A percentile compares a stretch with the other conserved stretches of the same genome.
These are phyloP conservation scores for Lepus europaeus DNA, from an alignment of 2,113 vertebrate genomes.

Conservation along the genomic window DNA sequence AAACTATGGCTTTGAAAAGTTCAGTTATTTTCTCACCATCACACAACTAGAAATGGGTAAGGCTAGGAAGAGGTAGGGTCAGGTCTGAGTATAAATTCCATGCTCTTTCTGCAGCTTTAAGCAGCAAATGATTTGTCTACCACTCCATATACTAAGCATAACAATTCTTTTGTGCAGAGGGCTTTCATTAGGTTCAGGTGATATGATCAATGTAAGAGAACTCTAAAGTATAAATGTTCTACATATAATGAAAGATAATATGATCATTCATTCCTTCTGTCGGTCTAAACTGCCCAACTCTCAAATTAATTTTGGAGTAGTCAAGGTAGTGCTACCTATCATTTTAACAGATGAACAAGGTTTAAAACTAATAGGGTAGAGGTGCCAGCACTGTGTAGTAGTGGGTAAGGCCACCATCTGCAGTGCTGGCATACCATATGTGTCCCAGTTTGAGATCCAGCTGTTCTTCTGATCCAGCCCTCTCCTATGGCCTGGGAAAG, in stretches of 20 bases:
- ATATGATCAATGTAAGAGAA: constrained; percentile 54
- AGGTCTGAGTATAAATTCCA: not conserved
- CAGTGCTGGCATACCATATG: too few species aligned
- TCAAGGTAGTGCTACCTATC: not conserved
- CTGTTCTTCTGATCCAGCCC: too few species aligned
- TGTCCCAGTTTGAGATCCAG: too few species aligned
- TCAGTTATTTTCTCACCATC: not conserved
- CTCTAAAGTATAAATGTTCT: constrained; percentile 28
- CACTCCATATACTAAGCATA: not conserved
- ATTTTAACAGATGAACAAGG: constrained; percentile 19
- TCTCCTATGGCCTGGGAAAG: too few species aligned
- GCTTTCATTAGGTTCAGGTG: constrained; percentile 46
- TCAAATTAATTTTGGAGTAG: constrained; percentile 42
- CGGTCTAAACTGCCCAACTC: not conserved
- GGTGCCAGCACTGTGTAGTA: too few species aligned
- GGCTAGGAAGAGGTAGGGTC: not conserved
- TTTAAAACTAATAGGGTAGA: not conserved
- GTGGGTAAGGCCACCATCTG: too few species aligned
- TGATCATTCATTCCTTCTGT: not conserved
- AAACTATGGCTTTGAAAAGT: constrained; percentile 34
- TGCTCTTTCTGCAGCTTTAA: constrained; percentile 26
- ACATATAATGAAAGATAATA: constrained; percentile 15
- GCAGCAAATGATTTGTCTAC: not conserved
- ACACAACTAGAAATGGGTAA: not conserved
- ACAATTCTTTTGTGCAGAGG: constrained; percentile 3